Evolutionary conservation across 2,888 invertebrate genomes (phyloP), one percentile per base, ranked within the genome.

Genomic region (Gortyna flavago): DNA sequence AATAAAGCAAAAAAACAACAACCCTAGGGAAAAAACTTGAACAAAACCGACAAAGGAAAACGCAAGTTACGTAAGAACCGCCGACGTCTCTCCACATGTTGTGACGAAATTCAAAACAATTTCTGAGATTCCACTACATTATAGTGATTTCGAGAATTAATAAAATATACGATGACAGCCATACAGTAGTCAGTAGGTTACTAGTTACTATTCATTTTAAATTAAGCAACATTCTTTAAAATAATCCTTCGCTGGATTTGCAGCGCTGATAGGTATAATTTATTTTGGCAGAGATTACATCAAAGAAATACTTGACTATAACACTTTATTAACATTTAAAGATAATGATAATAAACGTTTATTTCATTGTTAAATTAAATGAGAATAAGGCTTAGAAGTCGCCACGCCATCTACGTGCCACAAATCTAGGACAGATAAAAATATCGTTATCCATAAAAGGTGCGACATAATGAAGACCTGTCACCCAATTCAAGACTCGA

Each of bases 21-120:
- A 73, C 71, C 25, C 66, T 57, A 65, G 66, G 57, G n/a, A 72
- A 6, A 4, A 84, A 76, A 72, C 71, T 83, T 76, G 21, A 68
- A 77, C 74, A 80, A 68, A 78, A 74, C 75, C 35, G 65, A 66
- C 68, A 64, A 79, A 85, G 72, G 64, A 79, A 85, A 83, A 80
- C 54, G 21, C 71, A 51, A 75, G 64, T 86, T 84, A 80, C 69
- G 44, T 75, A 85, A 85, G 25, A 70, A 57, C 66, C 80, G 80
- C 81, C 72, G 76, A 86, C 81, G 72, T 87, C 83, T 89, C 77
- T 86, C 80, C 77, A 79, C 82, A 84, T 85, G 71, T 80, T 83
- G 76, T 91, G 87, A 89, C 80, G 87, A 88, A 89, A 90, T 83
- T 76, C 71, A 77, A 88, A 89, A 89, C 87, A 87, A 88, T 89